Conservation (phyloP, 2,797 vertebrate genomes). For the Pseudochirops cupreus region DNA sequence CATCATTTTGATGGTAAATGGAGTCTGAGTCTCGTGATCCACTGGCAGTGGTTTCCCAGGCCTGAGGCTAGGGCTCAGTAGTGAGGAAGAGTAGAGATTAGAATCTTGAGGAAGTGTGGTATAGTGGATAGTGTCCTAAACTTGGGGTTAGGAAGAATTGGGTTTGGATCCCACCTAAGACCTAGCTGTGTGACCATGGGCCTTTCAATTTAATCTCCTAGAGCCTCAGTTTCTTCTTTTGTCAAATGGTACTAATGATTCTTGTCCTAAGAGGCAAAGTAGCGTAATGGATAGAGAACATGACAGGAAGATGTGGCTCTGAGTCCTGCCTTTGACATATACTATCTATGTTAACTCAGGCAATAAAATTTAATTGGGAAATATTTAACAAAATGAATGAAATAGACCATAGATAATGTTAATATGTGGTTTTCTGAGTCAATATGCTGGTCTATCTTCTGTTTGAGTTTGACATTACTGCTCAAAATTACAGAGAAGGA, state of each 20-base stretch:
- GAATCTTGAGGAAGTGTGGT: neutral
- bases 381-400: neutral
- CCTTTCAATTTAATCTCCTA: neutral
- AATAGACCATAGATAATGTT: neutral
- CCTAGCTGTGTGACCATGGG: slow-evolving; percentile 5
- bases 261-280: neutral
- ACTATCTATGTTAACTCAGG: neutral
- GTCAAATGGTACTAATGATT: neutral
- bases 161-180: neutral
- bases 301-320: neutral
- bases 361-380: neutral
- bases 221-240: slow-evolving; percentile 37
- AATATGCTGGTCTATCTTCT: neutral
- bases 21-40: neutral
- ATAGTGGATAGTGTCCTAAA: neutral
- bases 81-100: neutral
- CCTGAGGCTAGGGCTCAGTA: neutral
- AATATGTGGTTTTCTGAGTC: neutral
- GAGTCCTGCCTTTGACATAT: neutral
- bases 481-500: neutral
- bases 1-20: neutral
- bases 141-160: neutral
- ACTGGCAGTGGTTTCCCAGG: neutral
- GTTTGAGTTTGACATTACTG: neutral
- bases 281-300: neutral